These are phyloP conservation scores for Setophaga coronata DNA, from an alignment of 2,113 vertebrate species.

Conservation along the genomic window DNA sequence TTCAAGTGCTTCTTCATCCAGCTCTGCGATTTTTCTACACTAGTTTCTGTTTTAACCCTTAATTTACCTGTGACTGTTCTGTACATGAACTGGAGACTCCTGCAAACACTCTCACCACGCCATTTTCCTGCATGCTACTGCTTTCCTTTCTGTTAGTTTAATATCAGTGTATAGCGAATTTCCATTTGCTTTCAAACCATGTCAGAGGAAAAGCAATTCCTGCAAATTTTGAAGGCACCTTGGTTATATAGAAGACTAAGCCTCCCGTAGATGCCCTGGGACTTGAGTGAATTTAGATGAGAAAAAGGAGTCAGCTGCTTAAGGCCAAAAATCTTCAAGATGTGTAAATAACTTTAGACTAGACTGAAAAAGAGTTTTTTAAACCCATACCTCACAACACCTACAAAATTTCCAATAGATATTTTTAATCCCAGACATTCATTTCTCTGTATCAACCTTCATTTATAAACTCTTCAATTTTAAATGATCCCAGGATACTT, in stretches of 20 bases:
- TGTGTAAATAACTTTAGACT: not conserved
- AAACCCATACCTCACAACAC: not conserved
- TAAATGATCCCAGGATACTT: not conserved
- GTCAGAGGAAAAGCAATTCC: not conserved
- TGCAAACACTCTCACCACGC: not conserved
- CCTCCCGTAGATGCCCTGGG: not conserved
- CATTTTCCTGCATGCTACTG: not conserved
- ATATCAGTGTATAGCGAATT: not conserved
- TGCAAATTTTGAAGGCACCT: not conserved
- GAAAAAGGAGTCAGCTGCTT: not conserved
- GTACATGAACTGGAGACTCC: accelerated
- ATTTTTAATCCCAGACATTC: not conserved
- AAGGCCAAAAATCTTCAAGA: not conserved
- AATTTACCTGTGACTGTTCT: not conserved
- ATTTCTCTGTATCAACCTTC: not conserved
- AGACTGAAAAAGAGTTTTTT: not conserved
- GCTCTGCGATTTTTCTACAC: not conserved
- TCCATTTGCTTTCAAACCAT: not conserved
- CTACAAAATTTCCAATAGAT: not conserved
- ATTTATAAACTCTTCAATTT: not conserved
- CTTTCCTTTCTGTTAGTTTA: not conserved
- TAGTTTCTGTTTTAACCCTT: not conserved
- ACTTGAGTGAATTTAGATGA: not conserved
- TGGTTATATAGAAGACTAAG: not conserved
- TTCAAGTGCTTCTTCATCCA: not conserved